These are phyloP conservation scores for Drosophila imparisetae DNA, from an alignment of 2,888 invertebrate species.

Conservation along the genomic window DNA sequence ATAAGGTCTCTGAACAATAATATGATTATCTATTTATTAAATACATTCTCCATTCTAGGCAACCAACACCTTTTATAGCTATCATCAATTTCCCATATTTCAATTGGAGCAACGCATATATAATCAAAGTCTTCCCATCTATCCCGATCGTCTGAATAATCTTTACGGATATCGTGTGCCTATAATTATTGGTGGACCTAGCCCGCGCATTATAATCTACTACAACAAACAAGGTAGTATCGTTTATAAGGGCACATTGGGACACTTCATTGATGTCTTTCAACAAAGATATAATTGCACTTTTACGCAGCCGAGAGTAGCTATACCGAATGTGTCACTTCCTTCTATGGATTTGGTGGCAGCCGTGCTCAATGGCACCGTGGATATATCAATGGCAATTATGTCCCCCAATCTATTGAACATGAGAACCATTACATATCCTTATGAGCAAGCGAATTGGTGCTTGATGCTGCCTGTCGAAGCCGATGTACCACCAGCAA, in stretches of 20 bases:
- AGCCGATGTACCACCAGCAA: slow-evolving; percentile 66
- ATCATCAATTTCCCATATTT: slow-evolving; percentile 71
- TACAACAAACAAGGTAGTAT: slow-evolving; percentile 37
- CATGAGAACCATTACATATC: slow-evolving; percentile 62
- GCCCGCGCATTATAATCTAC: slow-evolving; percentile 75
- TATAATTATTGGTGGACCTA: slow-evolving; percentile 65
- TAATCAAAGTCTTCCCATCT: slow-evolving; percentile 35
- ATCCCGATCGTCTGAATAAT: slow-evolving; percentile 65
- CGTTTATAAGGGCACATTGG: slow-evolving; percentile 66
- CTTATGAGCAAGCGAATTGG: slow-evolving; percentile 70
- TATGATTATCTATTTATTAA: not conserved
- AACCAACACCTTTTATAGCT: slow-evolving; percentile 64
- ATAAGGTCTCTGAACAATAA: not conserved
- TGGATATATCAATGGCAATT: slow-evolving; percentile 71
- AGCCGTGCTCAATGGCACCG: slow-evolving; percentile 67
- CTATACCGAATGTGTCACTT: slow-evolving; percentile 25
- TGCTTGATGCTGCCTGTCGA: slow-evolving; percentile 81
- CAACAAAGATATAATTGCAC: slow-evolving; percentile 68
- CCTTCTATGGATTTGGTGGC: slow-evolving; percentile 56
- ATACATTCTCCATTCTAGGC: slow-evolving; percentile 28
- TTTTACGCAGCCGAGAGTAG: slow-evolving; percentile 54
- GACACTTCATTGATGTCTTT: slow-evolving; percentile 72
- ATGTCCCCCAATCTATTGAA: slow-evolving; percentile 47
- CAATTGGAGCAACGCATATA: slow-evolving; percentile 54
- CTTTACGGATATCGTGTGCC: slow-evolving; percentile 65